Percentiles rank a stretch among this genome's conserved stretches.
Evolutionary conservation across 2,797 vertebrate species (phyloP).

Genomic region (Megaceryle alcyon): DNA sequence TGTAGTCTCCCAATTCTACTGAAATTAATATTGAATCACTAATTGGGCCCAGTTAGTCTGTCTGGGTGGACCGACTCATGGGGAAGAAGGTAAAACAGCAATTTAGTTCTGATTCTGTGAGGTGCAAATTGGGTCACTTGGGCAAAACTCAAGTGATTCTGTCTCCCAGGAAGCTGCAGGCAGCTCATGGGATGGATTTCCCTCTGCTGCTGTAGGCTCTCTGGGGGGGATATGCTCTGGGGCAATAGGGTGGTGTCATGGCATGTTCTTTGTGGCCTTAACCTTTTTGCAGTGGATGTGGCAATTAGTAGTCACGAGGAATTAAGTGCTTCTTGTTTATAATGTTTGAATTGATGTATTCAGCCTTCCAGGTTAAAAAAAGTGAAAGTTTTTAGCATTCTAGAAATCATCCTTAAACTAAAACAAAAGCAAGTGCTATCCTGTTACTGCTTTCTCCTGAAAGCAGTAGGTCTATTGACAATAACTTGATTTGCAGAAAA

Average conservation of each 20-base stretch:
- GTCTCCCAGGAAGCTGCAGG: neutral
- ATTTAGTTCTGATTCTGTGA: neutral
- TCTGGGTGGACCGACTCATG: neutral
- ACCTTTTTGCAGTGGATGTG: neutral
- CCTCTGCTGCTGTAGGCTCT: neutral
- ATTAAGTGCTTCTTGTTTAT: neutral
- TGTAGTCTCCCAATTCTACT: neutral
- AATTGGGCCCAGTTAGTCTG: fast-evolving
- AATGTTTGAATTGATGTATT: neutral
- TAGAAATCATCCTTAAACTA: neutral
- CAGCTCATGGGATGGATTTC: neutral
- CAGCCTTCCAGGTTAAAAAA: neutral
- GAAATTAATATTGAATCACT: neutral
- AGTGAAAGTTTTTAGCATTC: neutral
- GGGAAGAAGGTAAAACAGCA: neutral
- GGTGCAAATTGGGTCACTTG: fast-evolving
- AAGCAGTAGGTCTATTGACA: neutral
- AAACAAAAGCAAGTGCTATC: neutral
- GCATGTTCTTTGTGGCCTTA: neutral
- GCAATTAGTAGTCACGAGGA: neutral
- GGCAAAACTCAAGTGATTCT: neutral
- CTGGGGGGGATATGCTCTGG: neutral
- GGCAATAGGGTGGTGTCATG: fast-evolving
- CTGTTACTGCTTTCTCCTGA: neutral
- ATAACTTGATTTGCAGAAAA: neutral